These are phyloP conservation scores for Aphodius granarius DNA, from an alignment of 2,888 invertebrate genomes.

Conservation along the genomic window DNA sequence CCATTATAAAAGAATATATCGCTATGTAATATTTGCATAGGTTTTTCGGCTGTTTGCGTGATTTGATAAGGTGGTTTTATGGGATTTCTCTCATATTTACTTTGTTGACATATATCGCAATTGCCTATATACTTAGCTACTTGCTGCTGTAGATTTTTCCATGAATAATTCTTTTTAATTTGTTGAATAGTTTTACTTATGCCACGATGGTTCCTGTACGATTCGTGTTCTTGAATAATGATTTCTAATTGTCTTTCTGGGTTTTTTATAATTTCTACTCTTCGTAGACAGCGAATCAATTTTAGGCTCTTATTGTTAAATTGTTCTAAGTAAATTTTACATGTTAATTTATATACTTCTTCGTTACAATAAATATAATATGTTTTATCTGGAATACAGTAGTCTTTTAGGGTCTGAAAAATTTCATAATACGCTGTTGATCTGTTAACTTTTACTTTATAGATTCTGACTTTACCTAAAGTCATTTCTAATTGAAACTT, in stretches of 20 bases:
- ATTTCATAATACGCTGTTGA: background rate
- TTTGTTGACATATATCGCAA: background rate
- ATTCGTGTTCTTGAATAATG: background rate
- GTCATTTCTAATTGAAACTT: too few relatives aligned
- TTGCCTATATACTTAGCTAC: background rate
- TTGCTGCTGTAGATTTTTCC: background rate
- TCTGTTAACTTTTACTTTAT: too few relatives aligned
- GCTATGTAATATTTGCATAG: background rate
- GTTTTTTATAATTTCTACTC: background rate
- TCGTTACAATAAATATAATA: conserved; percentile 1
- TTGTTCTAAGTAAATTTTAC: background rate
- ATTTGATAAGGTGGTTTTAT: background rate
- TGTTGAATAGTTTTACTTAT: background rate
- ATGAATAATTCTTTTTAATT: background rate
- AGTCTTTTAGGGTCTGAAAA: background rate
- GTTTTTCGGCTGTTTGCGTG: background rate
- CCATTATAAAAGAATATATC: background rate
- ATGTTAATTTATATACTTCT: conserved; percentile 1
- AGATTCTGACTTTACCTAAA: too few relatives aligned
- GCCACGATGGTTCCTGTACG: background rate
- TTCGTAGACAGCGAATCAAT: background rate
- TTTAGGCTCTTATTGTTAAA: background rate
- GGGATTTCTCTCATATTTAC: background rate
- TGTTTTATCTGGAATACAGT: background rate
- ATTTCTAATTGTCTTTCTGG: background rate